Evolutionary conservation across 2,113 vertebrate species (phyloP).

Genomic region (Pollimyrus isidori): DNA sequence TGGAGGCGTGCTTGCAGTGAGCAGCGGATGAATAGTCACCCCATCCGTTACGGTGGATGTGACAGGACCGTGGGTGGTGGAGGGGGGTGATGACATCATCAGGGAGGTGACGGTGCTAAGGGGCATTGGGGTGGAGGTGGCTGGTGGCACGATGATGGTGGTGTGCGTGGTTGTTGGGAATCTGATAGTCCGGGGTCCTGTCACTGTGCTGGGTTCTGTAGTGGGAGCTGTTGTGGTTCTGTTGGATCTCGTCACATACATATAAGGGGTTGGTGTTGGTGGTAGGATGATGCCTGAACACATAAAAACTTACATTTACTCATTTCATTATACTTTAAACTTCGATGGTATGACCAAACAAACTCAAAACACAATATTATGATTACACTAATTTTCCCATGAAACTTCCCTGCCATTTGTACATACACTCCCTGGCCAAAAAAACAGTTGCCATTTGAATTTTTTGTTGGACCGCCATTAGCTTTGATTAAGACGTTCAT

Average conservation of each 20-base stretch:
- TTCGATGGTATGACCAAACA: background rate
- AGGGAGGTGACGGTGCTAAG: background rate
- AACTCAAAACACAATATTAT: background rate
- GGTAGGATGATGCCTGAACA: slow-evolving; percentile 62
- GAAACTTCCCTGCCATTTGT: background rate
- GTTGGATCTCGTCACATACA: slow-evolving; percentile 57
- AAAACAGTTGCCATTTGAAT: too few relatives aligned
- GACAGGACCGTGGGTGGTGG: background rate
- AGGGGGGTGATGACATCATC: background rate
- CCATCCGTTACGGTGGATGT: slow-evolving; percentile 10
- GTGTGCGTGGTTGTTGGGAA: background rate
- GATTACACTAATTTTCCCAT: background rate
- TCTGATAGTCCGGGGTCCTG: background rate
- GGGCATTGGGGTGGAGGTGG: background rate
- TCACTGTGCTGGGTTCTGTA: slow-evolving; percentile 16
- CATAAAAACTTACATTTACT: background rate
- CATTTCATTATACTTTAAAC: slow-evolving; percentile 29
- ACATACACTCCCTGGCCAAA: background rate
- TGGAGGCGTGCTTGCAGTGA: slow-evolving; percentile 25
- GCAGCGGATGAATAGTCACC: background rate
- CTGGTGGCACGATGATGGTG: background rate
- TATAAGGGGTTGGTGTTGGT: slow-evolving; percentile 60
- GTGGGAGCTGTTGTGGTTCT: slow-evolving; percentile 48
- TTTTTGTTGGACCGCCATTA: too few relatives aligned
- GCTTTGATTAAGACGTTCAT: too few relatives aligned